Conservation (phyloP, 2,888 invertebrate genomes). For the Mamestra brassicae region DNA sequence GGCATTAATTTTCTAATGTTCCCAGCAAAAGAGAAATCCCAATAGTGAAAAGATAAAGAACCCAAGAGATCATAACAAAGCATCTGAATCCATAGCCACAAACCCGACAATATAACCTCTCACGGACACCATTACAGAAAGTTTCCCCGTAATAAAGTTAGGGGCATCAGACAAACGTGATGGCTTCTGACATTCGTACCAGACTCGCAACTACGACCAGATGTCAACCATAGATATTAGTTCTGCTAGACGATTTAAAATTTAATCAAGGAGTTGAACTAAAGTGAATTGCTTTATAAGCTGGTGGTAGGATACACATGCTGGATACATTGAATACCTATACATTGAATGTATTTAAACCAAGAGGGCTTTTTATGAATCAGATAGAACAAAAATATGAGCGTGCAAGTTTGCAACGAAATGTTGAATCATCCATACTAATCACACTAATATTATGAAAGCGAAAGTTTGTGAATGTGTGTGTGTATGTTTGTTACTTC, state of each 20-base stretch:
- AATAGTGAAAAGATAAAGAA: not conserved
- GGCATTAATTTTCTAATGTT: not conserved
- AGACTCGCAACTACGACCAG: slow-evolving; percentile 69
- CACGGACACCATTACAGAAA: slow-evolving; percentile 48
- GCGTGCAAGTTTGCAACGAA: too few species aligned
- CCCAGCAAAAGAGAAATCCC: not conserved
- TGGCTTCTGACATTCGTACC: slow-evolving; percentile 53
- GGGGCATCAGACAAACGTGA: slow-evolving; percentile 52
- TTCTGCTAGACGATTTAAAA: slow-evolving; percentile 75
- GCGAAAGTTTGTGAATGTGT: too few species aligned
- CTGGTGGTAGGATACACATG: slow-evolving; percentile 6
- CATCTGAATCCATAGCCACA: slow-evolving; percentile 2
- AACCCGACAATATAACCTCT: slow-evolving; percentile 37
- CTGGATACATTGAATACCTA: too few species aligned
- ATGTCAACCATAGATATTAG: slow-evolving; percentile 81
- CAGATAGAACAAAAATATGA: not conserved
- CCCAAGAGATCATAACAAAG: slow-evolving; percentile 11
- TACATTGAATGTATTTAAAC: not conserved
- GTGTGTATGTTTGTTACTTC: too few species aligned
- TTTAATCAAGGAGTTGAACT: slow-evolving; percentile 74
- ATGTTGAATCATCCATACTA: too few species aligned
- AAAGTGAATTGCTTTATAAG: slow-evolving; percentile 43
- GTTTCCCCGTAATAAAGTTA: slow-evolving; percentile 67
- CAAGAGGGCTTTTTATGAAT: not conserved
- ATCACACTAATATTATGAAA: too few species aligned